Evolutionary conservation across 2,113 vertebrate species (phyloP).

Genomic region (Peromyscus polionotus): DNA sequence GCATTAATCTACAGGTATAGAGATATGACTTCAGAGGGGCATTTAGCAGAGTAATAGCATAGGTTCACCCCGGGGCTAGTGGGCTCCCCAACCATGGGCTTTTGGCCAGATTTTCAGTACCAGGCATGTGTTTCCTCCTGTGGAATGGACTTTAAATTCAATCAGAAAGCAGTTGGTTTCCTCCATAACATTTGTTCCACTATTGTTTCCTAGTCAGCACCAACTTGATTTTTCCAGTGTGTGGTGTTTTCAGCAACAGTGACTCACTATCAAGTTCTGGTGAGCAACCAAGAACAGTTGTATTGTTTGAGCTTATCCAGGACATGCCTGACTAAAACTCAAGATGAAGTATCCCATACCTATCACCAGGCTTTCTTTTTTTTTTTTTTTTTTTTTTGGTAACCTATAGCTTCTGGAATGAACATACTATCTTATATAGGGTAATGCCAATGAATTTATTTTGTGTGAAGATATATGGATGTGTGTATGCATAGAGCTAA

Average conservation of each 20-base stretch:
- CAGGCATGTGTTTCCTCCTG: neutral
- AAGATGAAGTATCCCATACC: neutral
- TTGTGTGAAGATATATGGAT: neutral
- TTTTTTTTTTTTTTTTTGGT: too few species aligned
- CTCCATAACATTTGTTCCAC: neutral
- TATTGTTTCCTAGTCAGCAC: neutral
- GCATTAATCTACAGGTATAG: neutral
- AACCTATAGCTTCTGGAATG: neutral
- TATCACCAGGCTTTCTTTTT: neutral
- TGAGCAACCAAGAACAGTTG: neutral
- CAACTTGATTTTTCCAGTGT: neutral
- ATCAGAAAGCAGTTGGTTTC: too few species aligned
- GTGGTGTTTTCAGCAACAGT: neutral
- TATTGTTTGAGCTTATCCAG: too few species aligned
- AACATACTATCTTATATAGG: neutral
- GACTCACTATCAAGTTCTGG: neutral
- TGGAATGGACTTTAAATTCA: neutral
- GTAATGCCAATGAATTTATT: neutral
- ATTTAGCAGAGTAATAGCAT: too few species aligned
- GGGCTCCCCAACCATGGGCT: too few species aligned
- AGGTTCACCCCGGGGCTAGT: neutral
- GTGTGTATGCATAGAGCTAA: neutral
- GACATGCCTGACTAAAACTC: neutral
- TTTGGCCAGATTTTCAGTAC: neutral
- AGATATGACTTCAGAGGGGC: too few species aligned